Base-by-base conservation (phyloP, 2,888 invertebrate genomes). In the Melieria omissa region DNA sequence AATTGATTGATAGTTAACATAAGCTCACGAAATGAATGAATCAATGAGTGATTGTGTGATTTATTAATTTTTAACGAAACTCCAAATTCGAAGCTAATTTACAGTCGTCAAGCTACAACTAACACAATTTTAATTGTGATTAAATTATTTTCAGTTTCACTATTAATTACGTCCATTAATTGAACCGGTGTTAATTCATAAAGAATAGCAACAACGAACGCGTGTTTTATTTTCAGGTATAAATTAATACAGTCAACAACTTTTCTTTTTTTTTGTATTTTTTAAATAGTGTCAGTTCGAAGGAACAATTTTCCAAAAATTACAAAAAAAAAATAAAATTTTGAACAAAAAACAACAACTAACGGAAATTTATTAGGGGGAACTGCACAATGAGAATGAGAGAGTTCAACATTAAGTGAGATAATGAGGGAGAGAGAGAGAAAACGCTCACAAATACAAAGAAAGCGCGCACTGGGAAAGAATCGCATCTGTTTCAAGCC, bases 291-390 rank as follows among this genome's bases (percentile, higher is more conserved):
- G 41, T 49, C 67, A 62, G 62, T 62, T 69, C 49, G 49, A 62
- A 46, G 46, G 68, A 52, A 66, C 66, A 58, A 58, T 47, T 54
- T 8, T 60, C n/a, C n/a, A 29, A 29, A 29, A 29, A 29, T 29
- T 29, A 49, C 14, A 58, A 29, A 46, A 58, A 57, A 41, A 66
- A 66, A 47, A 67, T 16, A 52, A 67, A 61, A 29, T 58, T 67
- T 67, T 14, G 12, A 63, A 60, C 60, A 60, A 61, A 67, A 67
- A 67, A 64, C 62, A 64, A 65, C 10, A 57, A 45, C 29, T 29
- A 62, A 66, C 54, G 66, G 44, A 67, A 47, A 67, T 69, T 62
- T 69, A 76, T 73, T 41, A 70, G 2, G 52, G 60, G 44, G 44
- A 44, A 60, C 16, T 61, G 67, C 60, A 61, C 67, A 45, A 67